Conservation (phyloP, 1,140 invertebrate species). For the Latrodectus geometricus region DNA sequence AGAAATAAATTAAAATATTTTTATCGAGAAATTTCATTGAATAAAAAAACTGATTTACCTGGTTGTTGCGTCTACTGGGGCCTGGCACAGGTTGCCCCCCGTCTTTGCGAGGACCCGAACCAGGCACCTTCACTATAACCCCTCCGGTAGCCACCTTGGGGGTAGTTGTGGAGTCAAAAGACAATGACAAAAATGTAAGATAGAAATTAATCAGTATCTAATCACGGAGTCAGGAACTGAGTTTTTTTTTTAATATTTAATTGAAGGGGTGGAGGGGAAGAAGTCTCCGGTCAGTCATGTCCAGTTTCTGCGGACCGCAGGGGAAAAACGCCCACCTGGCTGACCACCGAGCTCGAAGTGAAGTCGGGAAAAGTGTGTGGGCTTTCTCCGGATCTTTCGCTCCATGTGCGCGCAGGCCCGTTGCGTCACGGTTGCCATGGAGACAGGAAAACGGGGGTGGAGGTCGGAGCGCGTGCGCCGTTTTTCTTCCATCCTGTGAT, state of each 20-base stretch:
- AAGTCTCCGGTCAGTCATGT: not conserved
- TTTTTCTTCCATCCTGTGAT: too few species aligned
- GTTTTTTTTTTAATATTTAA: too few species aligned
- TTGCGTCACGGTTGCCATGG: slow-evolving; percentile 47
- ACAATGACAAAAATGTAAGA: not conserved
- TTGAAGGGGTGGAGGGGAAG: too few species aligned
- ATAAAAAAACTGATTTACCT: not conserved
- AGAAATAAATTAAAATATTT: too few species aligned
- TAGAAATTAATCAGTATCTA: not conserved
- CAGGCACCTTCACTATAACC: slow-evolving; percentile 28
- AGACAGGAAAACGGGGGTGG: slow-evolving; percentile 1
- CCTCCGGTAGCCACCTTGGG: slow-evolving; percentile 33
- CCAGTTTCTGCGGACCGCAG: not conserved
- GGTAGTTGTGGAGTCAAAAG: not conserved
- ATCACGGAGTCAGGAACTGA: not conserved
- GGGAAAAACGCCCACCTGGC: not conserved
- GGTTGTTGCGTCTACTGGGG: slow-evolving; percentile 23
- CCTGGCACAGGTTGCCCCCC: slow-evolving; percentile 14
- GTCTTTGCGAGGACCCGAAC: slow-evolving; percentile 30
- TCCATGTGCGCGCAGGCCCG: slow-evolving; percentile 32
- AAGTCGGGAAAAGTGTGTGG: slow-evolving; percentile 13
- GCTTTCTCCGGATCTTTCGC: not conserved
- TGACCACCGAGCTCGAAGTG: slow-evolving; percentile 8
- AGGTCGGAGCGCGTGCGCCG: slow-evolving; percentile 12
- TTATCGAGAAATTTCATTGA: too few species aligned